phyloP scores from a whole-genome alignment of 2,113 vertebrate genomes.

The Porphyrio hochstetteri region DNA sequence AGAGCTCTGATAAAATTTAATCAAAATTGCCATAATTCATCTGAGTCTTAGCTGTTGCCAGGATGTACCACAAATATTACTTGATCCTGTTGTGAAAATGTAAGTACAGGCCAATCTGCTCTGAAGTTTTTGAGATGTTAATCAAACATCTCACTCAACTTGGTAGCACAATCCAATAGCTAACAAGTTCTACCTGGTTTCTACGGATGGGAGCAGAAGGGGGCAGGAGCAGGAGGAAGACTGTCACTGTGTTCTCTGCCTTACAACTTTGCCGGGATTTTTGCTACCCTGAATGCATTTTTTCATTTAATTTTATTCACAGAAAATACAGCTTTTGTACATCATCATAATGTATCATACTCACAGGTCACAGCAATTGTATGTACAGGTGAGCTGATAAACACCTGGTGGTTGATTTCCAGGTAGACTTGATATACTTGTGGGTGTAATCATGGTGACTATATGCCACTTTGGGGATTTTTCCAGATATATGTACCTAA shows the following conservation, averaged over 20 bases:
- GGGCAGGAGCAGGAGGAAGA: background rate
- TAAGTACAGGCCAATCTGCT: background rate
- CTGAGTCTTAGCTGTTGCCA: background rate
- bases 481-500: background rate
- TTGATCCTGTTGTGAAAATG: background rate
- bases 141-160: background rate
- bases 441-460: background rate
- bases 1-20: background rate
- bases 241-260: background rate
- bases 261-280: background rate
- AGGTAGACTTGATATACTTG: background rate
- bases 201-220: background rate
- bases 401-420: background rate
- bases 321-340: background rate
- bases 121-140: background rate
- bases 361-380: background rate
- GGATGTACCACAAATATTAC: background rate
- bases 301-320: background rate
- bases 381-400: background rate
- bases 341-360: background rate
- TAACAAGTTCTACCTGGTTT: background rate
- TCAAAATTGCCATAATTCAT: background rate
- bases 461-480: background rate
- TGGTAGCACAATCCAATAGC: background rate
- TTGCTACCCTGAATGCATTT: background rate